Evolutionary conservation across 2,888 invertebrate genomes (phyloP).

Genomic region (Galerucella nymphaeae): DNA sequence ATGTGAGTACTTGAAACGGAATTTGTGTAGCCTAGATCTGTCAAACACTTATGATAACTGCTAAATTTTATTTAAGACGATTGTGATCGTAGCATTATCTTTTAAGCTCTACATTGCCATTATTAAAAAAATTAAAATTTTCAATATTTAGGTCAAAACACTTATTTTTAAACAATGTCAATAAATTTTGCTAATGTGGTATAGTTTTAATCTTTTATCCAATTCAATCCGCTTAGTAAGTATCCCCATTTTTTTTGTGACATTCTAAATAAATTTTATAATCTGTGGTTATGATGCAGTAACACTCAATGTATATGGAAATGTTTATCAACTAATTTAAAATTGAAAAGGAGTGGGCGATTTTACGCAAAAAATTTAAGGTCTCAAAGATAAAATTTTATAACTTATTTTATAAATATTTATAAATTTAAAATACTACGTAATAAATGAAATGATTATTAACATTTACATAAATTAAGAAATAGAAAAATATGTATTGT

Average conservation of each 20-base stretch:
- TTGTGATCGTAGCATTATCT: constrained; percentile 9
- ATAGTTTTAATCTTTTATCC: too few species aligned
- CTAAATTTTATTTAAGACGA: neutral
- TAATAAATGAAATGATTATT: neutral
- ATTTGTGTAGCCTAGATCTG: constrained; percentile 11
- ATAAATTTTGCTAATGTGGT: neutral
- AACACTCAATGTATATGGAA: neutral
- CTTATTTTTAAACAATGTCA: neutral
- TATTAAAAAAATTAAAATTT: neutral
- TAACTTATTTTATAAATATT: neutral
- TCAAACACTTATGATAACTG: constrained; percentile 8
- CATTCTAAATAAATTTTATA: too few species aligned
- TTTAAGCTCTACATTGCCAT: neutral
- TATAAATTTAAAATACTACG: constrained; percentile 1
- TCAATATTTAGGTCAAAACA: constrained; percentile 5
- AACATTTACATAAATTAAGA: neutral
- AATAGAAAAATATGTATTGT: neutral
- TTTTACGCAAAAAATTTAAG: neutral
- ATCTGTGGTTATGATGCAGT: too few species aligned
- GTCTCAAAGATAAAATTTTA: too few species aligned
- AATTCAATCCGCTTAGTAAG: too few species aligned
- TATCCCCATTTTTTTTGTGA: too few species aligned
- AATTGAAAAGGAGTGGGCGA: neutral
- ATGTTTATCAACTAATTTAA: neutral
- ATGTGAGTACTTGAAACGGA: neutral